Evolutionary conservation across 2,888 invertebrate species (phyloP), one percentile per base, ranked within the genome.

Genomic region (Machimus rusticus): DNA sequence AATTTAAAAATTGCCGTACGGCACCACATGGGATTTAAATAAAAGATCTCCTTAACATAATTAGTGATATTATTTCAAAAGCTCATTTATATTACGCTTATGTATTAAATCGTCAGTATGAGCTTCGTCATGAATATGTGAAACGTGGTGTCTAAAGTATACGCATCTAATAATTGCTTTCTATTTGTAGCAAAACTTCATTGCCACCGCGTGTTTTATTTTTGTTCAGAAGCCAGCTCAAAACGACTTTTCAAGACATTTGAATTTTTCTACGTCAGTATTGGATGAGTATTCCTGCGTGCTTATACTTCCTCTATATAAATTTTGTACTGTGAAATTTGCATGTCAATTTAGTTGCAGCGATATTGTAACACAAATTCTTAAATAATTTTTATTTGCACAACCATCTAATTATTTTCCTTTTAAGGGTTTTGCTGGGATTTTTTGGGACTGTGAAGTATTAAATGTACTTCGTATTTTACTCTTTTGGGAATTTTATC

Each of bases 171-270:
- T 76, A 76, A 76, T 76, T 76, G 76, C 6, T 76, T 76, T 76
- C 76, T 76, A 76, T 76, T 76, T 76, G 76, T 76, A 76, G 76
- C 34, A 76, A 76, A 76, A 28, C 76, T 76, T 76, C 76, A 76
- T 37, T 76, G 76, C 76, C 76, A 76, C 37, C 34, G 76, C 76
- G 28, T n/a, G 76, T 76, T 76, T 76, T 76, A 76, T 76, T 76
- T 76, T 76, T 76, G 28, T 76, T 76, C 76, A 39, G 37, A 76
- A 76, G 76, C 76, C 76, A 76, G 76, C 76, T 76, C 76, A 76
- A 76, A 76, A 76, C 39, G 76, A 34, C 37, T 76, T 76, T 39
- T 76, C 76, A 76, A 34, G 37, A 76, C 34, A 76, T 76, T 16
- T 39, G 9, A 76, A 76, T 76, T 76, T 76, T 39, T 19, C 51